Base-by-base conservation (phyloP, 2,113 vertebrate genomes). In the Hirundichthys speculiger region DNA sequence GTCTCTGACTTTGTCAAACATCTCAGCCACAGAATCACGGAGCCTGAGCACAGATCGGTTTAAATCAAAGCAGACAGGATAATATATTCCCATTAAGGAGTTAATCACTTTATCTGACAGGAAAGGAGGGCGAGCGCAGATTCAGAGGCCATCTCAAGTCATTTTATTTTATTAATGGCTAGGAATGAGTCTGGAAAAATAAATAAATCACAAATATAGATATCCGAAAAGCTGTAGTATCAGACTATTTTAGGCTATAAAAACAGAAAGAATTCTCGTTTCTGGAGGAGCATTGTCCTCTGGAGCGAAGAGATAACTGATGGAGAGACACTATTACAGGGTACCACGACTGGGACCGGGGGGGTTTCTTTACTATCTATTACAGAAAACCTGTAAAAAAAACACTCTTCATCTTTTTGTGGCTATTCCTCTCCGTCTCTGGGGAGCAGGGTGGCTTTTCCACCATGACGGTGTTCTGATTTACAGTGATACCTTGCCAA, bases 31-130 rank as follows among this genome's bases (percentile, higher is more conserved):
- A 60, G 15, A 49, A n/a, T 20, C 27, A 56, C 34, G 20, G n/a
- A n/a, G 18, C 16, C 21, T 58, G 22, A 54, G 25, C 22, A 34
- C 34, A 38, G 34, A 70, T 60, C n/a, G 14, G 49, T 46, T 40
- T 52, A 59, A 84, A 78, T 70, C 30, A 56, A 48, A 68, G 53
- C 42, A 56, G 65, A 5, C 61, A 67, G 57, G 25, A 10, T 69
- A 65, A 86, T 77, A 59, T 2, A 74, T 71, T 74, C 59, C 55
- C 14, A 77, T 82, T 69, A 75, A 48, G 12, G 15, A 45, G 25
- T 47, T 24, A 73, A 84, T 75, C 48, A 66, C 22, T 62, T 42
- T 10, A 27, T 62, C 51, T 72, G 72, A 56, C 55, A 57, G 43
- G 51, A 57, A 80, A 76, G 55, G 43, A 57, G 51, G 69, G 22